Percentiles rank a stretch among this genome's conserved stretches.
These are phyloP conservation scores for Oryzias curvinotus DNA, from an alignment of 2,113 vertebrate genomes.

Conservation along the genomic window DNA sequence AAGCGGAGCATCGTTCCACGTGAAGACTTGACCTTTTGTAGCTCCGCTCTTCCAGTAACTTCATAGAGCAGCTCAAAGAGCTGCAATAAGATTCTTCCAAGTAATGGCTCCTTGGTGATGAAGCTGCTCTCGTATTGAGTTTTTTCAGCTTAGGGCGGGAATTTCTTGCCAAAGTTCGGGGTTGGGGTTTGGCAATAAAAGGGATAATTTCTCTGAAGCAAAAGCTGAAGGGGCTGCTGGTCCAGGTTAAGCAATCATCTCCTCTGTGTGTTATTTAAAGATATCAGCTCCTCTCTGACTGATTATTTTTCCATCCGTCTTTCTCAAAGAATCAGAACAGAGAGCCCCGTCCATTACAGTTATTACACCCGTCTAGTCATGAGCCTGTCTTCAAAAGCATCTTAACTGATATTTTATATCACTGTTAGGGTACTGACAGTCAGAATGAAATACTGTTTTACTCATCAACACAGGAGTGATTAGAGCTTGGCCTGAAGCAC, in stretches of 20 bases:
- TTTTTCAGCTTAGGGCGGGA: not conserved
- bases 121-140: not conserved
- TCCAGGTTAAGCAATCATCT: not conserved
- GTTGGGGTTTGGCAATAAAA: not conserved
- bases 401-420: not conserved
- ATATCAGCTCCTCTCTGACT: too few species aligned
- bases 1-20: slow-evolving; percentile 18
- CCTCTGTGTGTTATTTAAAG: not conserved
- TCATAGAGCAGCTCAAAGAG: slow-evolving; percentile 52
- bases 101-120: slow-evolving; percentile 1
- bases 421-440: too few species aligned
- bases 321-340: too few species aligned
- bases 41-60: slow-evolving; percentile 31
- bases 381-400: slow-evolving; percentile 2
- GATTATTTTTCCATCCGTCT: too few species aligned
- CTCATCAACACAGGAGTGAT: not conserved
- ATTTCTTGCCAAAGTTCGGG: not conserved
- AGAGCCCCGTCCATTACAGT: too few species aligned
- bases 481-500: slow-evolving; percentile 1
- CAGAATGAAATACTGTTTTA: not conserved
- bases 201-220: not conserved
- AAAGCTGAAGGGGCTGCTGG: not conserved
- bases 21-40: slow-evolving; percentile 53
- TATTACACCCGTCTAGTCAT: too few species aligned
- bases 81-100: slow-evolving; percentile 15